Evolutionary conservation across 2,888 invertebrate species (phyloP).

Genomic region (Iselma pallidipennis): DNA sequence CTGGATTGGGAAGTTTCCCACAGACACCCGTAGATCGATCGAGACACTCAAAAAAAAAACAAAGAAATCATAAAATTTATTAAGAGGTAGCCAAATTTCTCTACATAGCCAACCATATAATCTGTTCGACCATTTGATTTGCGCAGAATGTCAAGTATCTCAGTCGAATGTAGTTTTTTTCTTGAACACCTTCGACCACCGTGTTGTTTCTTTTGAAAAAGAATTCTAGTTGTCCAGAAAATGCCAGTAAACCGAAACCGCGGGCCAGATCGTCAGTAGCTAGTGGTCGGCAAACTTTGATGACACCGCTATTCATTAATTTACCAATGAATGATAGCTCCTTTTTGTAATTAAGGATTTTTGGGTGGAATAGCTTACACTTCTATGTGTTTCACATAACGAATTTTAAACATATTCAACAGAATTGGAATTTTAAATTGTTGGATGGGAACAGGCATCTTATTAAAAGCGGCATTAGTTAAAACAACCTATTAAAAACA

Average conservation of each 20-base stretch:
- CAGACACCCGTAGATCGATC: conserved; percentile 19
- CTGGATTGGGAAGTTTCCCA: conserved; percentile 36
- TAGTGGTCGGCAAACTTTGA: conserved; percentile 42
- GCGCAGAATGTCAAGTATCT: conserved; percentile 35
- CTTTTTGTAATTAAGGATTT: conserved; percentile 40
- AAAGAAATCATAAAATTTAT: conserved; percentile 26
- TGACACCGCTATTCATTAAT: conserved; percentile 43
- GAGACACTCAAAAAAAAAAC: not conserved
- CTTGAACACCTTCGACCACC: conserved; percentile 43
- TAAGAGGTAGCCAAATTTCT: not conserved
- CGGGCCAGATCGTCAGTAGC: conserved; percentile 44
- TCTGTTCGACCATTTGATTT: conserved; percentile 16
- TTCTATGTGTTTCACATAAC: conserved; percentile 41
- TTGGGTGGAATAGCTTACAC: conserved; percentile 44
- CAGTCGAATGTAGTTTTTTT: conserved; percentile 19
- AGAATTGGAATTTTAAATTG: conserved; percentile 36
- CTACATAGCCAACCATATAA: not conserved
- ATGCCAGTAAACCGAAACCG: conserved; percentile 45
- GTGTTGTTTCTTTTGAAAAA: conserved; percentile 38
- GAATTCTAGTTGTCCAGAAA: conserved; percentile 44
- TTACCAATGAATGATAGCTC: conserved; percentile 40
- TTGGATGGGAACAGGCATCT: conserved; percentile 23
- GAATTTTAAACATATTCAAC: conserved; percentile 27
- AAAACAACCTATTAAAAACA: conserved; percentile 12
- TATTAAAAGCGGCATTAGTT: conserved; percentile 8